Evolutionary conservation across 2,888 invertebrate genomes (phyloP).

Genomic region (Acleris literana): DNA sequence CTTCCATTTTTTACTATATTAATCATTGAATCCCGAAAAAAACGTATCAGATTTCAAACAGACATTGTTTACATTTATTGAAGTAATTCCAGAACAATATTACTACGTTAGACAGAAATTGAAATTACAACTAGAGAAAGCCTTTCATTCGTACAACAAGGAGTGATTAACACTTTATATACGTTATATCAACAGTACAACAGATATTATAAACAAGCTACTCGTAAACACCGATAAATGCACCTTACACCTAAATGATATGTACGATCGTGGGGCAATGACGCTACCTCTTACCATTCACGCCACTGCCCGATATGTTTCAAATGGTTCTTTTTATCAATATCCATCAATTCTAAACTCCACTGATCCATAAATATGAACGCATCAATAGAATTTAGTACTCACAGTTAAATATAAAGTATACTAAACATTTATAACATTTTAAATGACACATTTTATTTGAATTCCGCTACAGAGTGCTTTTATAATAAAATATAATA

Average conservation of each 20-base stretch:
- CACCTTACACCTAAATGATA: slow-evolving; percentile 67
- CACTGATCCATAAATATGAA: slow-evolving; percentile 6
- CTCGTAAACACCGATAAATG: slow-evolving; percentile 46
- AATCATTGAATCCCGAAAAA: too few relatives aligned
- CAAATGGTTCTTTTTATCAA: slow-evolving; percentile 58
- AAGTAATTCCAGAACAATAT: too few relatives aligned
- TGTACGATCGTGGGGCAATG: slow-evolving; percentile 60
- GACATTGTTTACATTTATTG: too few relatives aligned
- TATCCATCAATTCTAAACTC: slow-evolving; percentile 33
- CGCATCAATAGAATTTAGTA: slow-evolving; percentile 14
- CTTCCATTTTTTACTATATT: too few relatives aligned
- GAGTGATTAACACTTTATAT: slow-evolving; percentile 48
- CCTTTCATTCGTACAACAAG: slow-evolving; percentile 50
- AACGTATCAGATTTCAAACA: neutral
- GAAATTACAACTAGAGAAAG: slow-evolving; percentile 41
- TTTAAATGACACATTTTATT: slow-evolving; percentile 33
- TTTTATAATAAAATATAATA: slow-evolving; percentile 40
- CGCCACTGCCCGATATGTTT: slow-evolving; percentile 65
- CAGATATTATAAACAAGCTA: slow-evolving; percentile 52
- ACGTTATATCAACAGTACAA: slow-evolving; percentile 47
- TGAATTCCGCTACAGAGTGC: slow-evolving; percentile 35
- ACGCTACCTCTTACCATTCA: slow-evolving; percentile 42
- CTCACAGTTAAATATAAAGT: neutral
- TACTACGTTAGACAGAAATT: slow-evolving; percentile 12
- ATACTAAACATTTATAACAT: slow-evolving; percentile 33